Evolutionary conservation across 2,888 invertebrate species (phyloP).

Genomic region (Hemicrepidius hirtus): DNA sequence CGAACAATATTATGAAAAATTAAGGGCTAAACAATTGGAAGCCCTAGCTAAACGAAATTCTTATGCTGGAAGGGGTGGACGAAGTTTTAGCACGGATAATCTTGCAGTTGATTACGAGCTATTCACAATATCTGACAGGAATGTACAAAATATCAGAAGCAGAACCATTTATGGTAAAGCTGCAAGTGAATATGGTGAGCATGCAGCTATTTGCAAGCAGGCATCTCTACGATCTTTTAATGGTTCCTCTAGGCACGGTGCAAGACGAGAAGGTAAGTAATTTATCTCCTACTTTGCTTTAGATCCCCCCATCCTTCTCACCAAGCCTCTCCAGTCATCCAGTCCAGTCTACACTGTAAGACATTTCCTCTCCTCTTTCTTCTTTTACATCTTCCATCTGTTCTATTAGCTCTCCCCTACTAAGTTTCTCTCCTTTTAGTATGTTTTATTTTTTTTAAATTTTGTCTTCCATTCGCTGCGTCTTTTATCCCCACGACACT

Average conservation of each 20-base stretch:
- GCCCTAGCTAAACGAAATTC: slow-evolving; percentile 61
- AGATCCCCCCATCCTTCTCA: too few relatives aligned
- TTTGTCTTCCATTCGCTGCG: too few relatives aligned
- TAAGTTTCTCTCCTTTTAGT: too few relatives aligned
- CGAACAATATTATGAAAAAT: slow-evolving; percentile 73
- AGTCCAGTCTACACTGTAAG: too few relatives aligned
- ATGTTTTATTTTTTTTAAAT: too few relatives aligned
- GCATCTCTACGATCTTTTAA: slow-evolving; percentile 59
- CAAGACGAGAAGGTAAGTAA: slow-evolving; percentile 49
- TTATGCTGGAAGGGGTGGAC: slow-evolving; percentile 45
- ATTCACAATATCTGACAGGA: slow-evolving; percentile 74
- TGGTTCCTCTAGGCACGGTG: slow-evolving; percentile 54
- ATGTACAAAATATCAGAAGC: slow-evolving; percentile 67
- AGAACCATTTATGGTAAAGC: slow-evolving; percentile 66
- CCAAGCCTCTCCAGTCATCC: too few relatives aligned
- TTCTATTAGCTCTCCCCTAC: too few relatives aligned
- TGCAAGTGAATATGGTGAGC: slow-evolving; percentile 60
- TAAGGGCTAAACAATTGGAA: slow-evolving; percentile 69
- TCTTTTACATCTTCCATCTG: too few relatives aligned
- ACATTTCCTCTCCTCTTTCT: too few relatives aligned
- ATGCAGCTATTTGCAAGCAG: slow-evolving; percentile 60
- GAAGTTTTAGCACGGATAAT: slow-evolving; percentile 75
- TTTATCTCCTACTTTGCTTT: too few relatives aligned
- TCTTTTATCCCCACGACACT: too few relatives aligned
- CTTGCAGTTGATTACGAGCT: slow-evolving; percentile 86